Base-by-base conservation (phyloP, 2,113 vertebrate genomes). In the Tiliqua scincoides region DNA sequence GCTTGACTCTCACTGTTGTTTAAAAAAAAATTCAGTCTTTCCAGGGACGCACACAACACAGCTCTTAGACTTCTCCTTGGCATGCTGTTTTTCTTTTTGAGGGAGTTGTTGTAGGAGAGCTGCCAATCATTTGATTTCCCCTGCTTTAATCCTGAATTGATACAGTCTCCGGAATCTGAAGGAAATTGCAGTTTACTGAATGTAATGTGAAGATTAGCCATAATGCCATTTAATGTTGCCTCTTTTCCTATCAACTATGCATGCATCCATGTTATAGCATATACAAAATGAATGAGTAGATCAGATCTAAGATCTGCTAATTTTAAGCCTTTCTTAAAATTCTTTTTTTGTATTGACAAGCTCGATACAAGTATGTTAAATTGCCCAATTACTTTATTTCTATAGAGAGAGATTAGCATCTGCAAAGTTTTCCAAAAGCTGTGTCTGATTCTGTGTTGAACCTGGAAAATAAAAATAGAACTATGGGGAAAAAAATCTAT, bases 371-470 rank as follows among this genome's bases (percentile, higher is more conserved):
- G 5, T 78, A 30, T 63, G 65, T 72, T 65, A 72, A 71, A 57
- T 15, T n/a, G n/a, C n/a, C 25, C 59, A 67, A 18, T 75, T 40
- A 15, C 43, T 43, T 35, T 59, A 48, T 74, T 62, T 40, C 20
- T 9, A 15, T 83, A n/a, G n/a, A 78, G 35, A 83, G 40, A 8
- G 21, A n/a, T 61, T 87, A 11, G 21, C n/a, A 62, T 78, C 67
- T 83, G 67, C 12, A 77, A 75, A 76, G 71, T 37, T 70, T 73
- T 20, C 43, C 61, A 35, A 88, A 79, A 78, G 90, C 57, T 77
- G 35, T 61, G 10, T 84, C 82, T 92, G 12, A 89, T 85, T 91
- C 74, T 87, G 2, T 40, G 17, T 23, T 79, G 67, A 62, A 20
- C 30, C 20, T 70, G 20, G 17, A 52, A 76, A 65, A 21, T 73